Evolutionary conservation across 2,797 vertebrate species (phyloP), one percentile per base, ranked within the genome.

Genomic region (Spondyliosoma cantharus): DNA sequence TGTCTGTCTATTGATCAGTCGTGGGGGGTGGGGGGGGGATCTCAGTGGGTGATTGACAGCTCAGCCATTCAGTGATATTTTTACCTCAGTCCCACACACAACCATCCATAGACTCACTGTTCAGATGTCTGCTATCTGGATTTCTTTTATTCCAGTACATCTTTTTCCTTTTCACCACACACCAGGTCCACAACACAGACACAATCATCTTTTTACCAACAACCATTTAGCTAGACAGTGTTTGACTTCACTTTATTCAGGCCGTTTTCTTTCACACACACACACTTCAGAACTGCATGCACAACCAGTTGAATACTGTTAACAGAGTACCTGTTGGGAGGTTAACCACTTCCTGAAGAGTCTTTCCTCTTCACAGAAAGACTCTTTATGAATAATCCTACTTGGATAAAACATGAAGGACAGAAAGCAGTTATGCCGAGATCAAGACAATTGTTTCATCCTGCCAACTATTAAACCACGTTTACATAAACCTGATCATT

Each of bases 161-260:
- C 56, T 62, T 73, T 19, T 25, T 49, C 24, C 32, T 24, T 42
- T 37, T 52, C 29, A 72, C n/a, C 52, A 59, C 25, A 73, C 74
- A 82, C 12, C 52, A 74, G 29, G 45, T 57, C 58, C 42, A 77
- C 62, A 59, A 48, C 45, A 85, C 22, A 78, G 12, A 68, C 37
- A 65, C 42, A 59, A 20, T 42, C 14, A 66, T 74, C 6, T 63
- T 29, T 7, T 42, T 7, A 64, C 45, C 60, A 76, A 42, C 46
- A 65, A 45, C n/a, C 64, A 60, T 54, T 71, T 52, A 15, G 48
- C 58, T 14, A 58, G 3, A 42, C 15, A 25, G 29, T 60, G 27
- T 78, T 76, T 80, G 54, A 71, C 5, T 62, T 81, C 37, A 78
- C n/a, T 84, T 86, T 82, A 90, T 89, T 86, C 27, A 61, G 42